phyloP scores from a whole-genome alignment of 2,797 vertebrate genomes.

The Anabacerthia variegaticeps region DNA sequence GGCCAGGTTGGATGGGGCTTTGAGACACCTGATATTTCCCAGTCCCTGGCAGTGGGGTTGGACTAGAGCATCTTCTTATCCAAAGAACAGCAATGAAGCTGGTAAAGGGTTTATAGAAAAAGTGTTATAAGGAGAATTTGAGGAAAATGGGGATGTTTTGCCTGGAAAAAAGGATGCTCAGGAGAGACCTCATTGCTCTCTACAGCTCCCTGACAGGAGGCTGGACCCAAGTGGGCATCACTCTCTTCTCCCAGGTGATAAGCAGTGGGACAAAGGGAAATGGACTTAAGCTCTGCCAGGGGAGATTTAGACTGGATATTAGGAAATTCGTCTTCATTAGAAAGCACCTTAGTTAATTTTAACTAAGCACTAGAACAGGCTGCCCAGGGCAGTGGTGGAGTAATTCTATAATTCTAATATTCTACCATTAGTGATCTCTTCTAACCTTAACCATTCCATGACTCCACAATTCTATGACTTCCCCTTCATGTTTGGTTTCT shows the following conservation, averaged over 20 bases:
- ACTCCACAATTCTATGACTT: neutral
- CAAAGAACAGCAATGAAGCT: neutral
- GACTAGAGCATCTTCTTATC: neutral
- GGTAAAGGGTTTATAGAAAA: neutral
- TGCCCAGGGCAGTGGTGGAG: neutral
- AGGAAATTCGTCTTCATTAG: neutral
- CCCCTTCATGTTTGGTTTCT: neutral
- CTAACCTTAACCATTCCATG: neutral
- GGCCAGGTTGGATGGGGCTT: neutral
- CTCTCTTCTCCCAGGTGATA: neutral
- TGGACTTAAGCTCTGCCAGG: fast-evolving
- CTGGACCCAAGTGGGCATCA: fast-evolving
- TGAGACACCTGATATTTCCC: neutral
- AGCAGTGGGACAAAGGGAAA: neutral
- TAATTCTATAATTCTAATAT: neutral
- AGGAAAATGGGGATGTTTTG: neutral
- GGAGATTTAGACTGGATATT: neutral
- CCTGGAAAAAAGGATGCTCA: neutral
- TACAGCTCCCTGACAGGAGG: neutral
- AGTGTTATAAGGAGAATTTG: neutral
- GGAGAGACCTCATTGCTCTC: neutral
- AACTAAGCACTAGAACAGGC: neutral
- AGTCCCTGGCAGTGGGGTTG: neutral
- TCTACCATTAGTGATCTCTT: neutral
- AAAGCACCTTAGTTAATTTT: neutral